Conservation (phyloP, 2,888 invertebrate genomes). For the Stenichneumon culpator region DNA sequence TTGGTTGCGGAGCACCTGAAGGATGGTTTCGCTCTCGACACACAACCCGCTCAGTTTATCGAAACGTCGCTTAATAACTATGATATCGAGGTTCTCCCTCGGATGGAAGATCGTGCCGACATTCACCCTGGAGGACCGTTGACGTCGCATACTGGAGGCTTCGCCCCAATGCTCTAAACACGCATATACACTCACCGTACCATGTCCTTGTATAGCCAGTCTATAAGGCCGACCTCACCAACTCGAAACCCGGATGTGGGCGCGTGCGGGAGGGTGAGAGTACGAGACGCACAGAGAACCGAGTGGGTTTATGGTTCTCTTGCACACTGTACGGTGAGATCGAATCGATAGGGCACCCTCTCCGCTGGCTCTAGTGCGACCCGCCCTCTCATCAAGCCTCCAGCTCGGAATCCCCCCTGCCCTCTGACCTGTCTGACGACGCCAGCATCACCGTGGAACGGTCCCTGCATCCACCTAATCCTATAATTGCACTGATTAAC, state of each 20-base stretch:
- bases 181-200: slow-evolving; percentile 7
- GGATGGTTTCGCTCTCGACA: too few relatives aligned
- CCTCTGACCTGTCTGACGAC: slow-evolving; percentile 25
- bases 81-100: too few relatives aligned
- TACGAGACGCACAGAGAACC: slow-evolving; percentile 13
- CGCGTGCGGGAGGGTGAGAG: slow-evolving; percentile 12
- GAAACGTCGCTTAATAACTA: too few relatives aligned
- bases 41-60: too few relatives aligned
- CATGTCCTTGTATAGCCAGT: slow-evolving; percentile 11
- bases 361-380: slow-evolving; percentile 27
- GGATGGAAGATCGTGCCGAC: too few relatives aligned
- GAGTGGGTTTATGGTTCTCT: slow-evolving; percentile 57
- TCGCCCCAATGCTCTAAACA: background rate
- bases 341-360: slow-evolving; percentile 73
- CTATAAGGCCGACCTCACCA: slow-evolving; percentile 28
- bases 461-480: slow-evolving; percentile 71
- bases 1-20: too few relatives aligned
- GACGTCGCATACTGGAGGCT: slow-evolving; percentile 1
- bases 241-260: slow-evolving; percentile 38
- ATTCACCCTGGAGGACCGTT: background rate
- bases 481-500: slow-evolving; percentile 74
- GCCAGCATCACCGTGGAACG: slow-evolving; percentile 56
- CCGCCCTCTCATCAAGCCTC: slow-evolving; percentile 57
- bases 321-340: slow-evolving; percentile 67
- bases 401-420: slow-evolving; percentile 40